Base-by-base conservation (phyloP, 2,113 vertebrate species). In the Platycercus adscitus region DNA sequence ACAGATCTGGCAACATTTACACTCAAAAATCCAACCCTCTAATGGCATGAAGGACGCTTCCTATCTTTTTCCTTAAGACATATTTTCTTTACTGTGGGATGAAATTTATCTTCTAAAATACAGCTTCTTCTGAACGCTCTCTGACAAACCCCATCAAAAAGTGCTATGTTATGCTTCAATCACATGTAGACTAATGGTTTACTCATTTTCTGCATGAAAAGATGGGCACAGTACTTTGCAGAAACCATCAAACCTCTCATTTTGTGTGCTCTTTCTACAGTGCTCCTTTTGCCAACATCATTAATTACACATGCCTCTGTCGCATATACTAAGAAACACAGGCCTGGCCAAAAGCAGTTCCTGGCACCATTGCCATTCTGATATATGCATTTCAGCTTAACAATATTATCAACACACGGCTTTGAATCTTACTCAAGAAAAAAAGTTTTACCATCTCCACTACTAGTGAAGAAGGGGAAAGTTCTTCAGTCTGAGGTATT, bases 191-290 rank as follows among this genome's bases (percentile, higher is more conserved):
- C 81, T 93, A 95, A 96, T 85, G 93, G 89, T 95, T 97, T 97
- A 88, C 78, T 97, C 95, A 97, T 97, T 97, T 97, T 96, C 96
- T 95, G 95, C 96, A 95, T 97, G 96, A 97, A 92, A 92, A 96
- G 87, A 72, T 95, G 94, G 95, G 96, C 95, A 96, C 96, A 86
- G 95, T 28, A 93, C 77, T 97, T 93, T 61, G 95, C 94, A 93
- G 94, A 96, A 97, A 96, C 83, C 94, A 97, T 81, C 96, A 96
- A 97, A 95, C 69, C 96, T 97, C 93, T 95, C 85, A 95, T 93
- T 97, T 77, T 26, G 1, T 37, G 82, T 49, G 93, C 81, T 95
- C 87, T 89, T 92, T 79, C 96, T 89, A 61, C 95, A 95, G 61
- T 65, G 86, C 49, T 96, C 93, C 70, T 97, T 95, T 96, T 97